Conservation (phyloP, 2,888 invertebrate genomes). For the Cacoxenus indagator region DNA sequence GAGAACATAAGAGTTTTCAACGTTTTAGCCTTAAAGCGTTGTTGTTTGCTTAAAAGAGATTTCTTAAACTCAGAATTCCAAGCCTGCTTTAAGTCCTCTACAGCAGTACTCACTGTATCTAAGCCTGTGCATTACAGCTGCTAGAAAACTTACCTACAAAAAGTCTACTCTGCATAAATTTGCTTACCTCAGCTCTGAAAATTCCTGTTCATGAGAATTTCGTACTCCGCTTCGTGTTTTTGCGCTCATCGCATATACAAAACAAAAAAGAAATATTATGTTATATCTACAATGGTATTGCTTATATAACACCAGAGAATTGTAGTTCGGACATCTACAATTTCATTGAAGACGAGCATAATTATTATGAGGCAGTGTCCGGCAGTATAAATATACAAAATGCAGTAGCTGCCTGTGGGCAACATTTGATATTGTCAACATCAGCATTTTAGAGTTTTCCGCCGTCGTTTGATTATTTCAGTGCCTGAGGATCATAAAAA, state of each 20-base stretch:
- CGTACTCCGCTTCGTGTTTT: too few species aligned
- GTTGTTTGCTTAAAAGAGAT: too few species aligned
- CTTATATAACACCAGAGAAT: not conserved
- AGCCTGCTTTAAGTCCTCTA: not conserved
- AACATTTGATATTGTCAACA: conserved; percentile 7
- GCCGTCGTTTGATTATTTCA: not conserved
- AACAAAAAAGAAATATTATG: too few species aligned
- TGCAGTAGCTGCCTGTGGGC: not conserved
- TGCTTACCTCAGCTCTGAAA: not conserved
- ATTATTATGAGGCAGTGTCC: not conserved
- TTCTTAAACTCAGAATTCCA: too few species aligned
- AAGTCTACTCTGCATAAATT: not conserved
- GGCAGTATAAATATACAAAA: not conserved
- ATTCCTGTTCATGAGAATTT: conserved; percentile 15
- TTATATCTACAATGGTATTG: too few species aligned
- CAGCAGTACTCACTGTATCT: not conserved
- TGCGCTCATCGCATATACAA: too few species aligned
- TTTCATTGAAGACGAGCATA: conserved; percentile 37
- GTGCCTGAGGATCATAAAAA: not conserved
- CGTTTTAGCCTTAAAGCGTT: too few species aligned
- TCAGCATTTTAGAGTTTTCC: conserved; percentile 2
- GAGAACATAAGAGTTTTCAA: too few species aligned
- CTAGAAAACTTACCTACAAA: not conserved
- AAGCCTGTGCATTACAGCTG: not conserved
- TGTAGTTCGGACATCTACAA: conserved; percentile 24